phyloP scores from a whole-genome alignment of 2,113 vertebrate species.

The Strigops habroptila region DNA sequence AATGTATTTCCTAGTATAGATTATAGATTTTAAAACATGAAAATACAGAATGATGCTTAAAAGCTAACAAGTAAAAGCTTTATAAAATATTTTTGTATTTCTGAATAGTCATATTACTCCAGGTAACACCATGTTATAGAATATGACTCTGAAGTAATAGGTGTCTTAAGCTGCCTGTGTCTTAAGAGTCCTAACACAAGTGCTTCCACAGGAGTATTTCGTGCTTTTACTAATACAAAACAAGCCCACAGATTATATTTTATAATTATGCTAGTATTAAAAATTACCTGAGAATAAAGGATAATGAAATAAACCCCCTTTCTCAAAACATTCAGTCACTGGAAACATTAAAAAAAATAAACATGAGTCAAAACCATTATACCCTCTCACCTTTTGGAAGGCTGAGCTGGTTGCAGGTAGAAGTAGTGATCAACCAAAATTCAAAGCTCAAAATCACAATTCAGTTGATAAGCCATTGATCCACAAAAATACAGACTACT shows the following conservation, averaged over 20 bases:
- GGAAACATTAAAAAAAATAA: background rate
- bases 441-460: background rate
- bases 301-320: background rate
- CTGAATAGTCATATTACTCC: slow-evolving; percentile 9
- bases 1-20: slow-evolving; percentile 13
- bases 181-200: background rate
- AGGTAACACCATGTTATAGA: background rate
- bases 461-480: background rate
- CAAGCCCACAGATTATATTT: background rate
- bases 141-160: background rate
- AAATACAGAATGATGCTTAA: slow-evolving; percentile 12
- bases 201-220: background rate
- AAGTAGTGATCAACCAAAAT: background rate
- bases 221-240: background rate
- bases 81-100: background rate
- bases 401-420: background rate
- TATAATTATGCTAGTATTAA: background rate
- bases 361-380: background rate
- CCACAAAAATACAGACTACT: background rate
- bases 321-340: background rate
- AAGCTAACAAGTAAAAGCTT: slow-evolving; percentile 22
- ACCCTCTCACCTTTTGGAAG: background rate
- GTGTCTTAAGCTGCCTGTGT: background rate
- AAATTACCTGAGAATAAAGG: background rate
- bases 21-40: slow-evolving; percentile 25